Percentiles rank a stretch among this genome's conserved stretches.
phyloP scores from a whole-genome alignment of 2,888 invertebrate genomes.

The Prosopocoilus inquinatus region DNA sequence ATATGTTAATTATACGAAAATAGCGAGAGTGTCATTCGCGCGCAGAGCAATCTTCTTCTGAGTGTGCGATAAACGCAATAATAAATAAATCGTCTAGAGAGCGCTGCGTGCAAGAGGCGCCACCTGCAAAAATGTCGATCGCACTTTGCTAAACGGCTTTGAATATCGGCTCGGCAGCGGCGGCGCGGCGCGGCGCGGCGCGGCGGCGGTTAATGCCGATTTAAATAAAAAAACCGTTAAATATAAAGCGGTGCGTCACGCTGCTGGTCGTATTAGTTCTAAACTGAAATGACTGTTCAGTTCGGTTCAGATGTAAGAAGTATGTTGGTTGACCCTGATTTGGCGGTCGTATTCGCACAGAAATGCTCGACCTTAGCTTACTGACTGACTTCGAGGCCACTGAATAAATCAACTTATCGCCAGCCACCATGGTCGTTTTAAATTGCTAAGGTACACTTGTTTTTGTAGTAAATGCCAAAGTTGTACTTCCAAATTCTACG shows the following conservation, averaged over 20 bases:
- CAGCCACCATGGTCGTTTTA: slow-evolving; percentile 11
- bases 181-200: background rate
- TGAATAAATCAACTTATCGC: slow-evolving; percentile 25
- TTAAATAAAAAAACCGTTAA: background rate
- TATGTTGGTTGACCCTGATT: slow-evolving; percentile 31
- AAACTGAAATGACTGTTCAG: slow-evolving; percentile 17
- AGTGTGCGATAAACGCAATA: no score
- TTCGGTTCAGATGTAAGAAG: slow-evolving; percentile 19
- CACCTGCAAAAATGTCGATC: background rate
- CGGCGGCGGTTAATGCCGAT: background rate
- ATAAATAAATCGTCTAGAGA: no score
- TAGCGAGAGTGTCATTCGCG: no score
- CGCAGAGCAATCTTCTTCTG: no score
- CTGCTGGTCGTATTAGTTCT: background rate
- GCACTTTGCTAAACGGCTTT: background rate
- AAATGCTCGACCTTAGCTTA: slow-evolving; percentile 33
- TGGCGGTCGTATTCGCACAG: slow-evolving; percentile 31
- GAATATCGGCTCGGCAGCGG: background rate
- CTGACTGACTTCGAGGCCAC: slow-evolving; percentile 33
- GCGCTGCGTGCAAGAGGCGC: no score
- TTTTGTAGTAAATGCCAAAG: background rate
- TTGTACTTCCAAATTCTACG: no score
- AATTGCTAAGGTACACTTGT: slow-evolving; percentile 2
- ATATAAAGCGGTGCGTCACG: background rate
- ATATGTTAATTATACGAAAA: no score